Percentiles rank a stretch among this genome's conserved stretches.
Conservation (phyloP, 1,140 invertebrate species). For the Vollenhovia emeryi region DNA sequence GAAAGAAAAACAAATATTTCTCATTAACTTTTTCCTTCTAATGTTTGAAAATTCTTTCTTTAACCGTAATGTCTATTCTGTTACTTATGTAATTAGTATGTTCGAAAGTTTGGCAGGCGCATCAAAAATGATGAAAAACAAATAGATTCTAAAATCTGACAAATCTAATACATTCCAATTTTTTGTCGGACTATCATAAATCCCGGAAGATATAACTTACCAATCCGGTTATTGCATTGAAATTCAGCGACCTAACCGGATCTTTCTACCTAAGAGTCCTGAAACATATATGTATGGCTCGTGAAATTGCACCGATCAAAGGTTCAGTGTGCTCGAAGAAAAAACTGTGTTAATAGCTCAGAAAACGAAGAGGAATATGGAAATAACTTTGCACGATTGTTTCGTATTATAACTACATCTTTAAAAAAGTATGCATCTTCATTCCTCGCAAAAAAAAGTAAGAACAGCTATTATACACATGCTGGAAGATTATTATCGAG, state of each 20-base stretch:
- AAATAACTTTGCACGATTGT: not conserved
- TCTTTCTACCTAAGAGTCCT: constrained; percentile 87
- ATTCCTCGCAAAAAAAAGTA: not conserved
- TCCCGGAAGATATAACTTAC: constrained; percentile 55
- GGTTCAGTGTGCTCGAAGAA: not conserved
- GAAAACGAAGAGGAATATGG: not conserved
- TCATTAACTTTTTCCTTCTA: not conserved
- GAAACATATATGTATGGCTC: constrained; percentile 78
- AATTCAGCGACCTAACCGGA: constrained; percentile 62
- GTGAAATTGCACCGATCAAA: constrained; percentile 86
- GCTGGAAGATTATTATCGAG: not conserved
- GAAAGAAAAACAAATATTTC: not conserved
- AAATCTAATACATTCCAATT: not conserved
- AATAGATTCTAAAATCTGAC: not conserved
- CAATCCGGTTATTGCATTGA: constrained; percentile 83
- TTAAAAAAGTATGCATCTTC: not conserved
- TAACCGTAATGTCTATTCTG: not conserved
- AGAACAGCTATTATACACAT: not conserved
- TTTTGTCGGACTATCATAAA: not conserved
- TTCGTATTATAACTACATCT: not conserved
- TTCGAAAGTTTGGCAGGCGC: no score
- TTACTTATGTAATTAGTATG: not conserved
- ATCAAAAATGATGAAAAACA: not conserved
- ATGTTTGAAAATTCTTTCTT: not conserved
- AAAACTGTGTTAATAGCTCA: not conserved